These are phyloP conservation scores for Pelodiscus sinensis DNA, from an alignment of 2,113 vertebrate species.

Conservation along the genomic window DNA sequence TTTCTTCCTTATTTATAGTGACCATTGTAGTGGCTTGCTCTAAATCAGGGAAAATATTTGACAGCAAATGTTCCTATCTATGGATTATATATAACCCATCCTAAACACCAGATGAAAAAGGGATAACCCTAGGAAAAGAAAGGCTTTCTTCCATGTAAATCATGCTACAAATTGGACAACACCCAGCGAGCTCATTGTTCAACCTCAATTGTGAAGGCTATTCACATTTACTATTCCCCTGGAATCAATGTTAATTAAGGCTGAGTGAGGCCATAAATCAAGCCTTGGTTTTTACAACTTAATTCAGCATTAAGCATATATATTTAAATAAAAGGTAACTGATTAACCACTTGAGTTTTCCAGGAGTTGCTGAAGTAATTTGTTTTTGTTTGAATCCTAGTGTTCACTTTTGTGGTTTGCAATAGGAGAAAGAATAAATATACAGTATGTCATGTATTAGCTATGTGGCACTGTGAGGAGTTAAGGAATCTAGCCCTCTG, in stretches of 20 bases:
- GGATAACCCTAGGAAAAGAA: constrained; percentile 85
- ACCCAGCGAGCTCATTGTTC: constrained; percentile 93
- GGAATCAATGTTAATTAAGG: constrained; percentile 96
- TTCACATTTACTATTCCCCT: constrained; percentile 92
- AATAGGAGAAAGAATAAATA: constrained; percentile 36
- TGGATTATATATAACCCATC: constrained; percentile 89
- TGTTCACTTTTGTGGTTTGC: constrained; percentile 72
- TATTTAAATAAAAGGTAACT: constrained; percentile 86
- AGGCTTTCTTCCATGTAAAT: constrained; percentile 94
- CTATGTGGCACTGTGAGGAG: constrained; percentile 19
- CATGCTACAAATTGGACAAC: constrained; percentile 92
- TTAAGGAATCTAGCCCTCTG: constrained; percentile 20
- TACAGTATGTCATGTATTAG: constrained; percentile 35
- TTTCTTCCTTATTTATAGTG: constrained; percentile 89
- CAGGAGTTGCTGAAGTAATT: constrained; percentile 77
- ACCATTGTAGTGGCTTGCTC: constrained; percentile 86
- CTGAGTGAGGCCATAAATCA: constrained; percentile 90
- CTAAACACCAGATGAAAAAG: constrained; percentile 87
- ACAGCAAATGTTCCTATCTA: constrained; percentile 90
- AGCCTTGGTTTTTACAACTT: constrained; percentile 83
- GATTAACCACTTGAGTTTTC: constrained; percentile 81
- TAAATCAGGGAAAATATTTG: constrained; percentile 95
- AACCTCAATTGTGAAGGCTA: constrained; percentile 87
- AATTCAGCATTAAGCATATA: constrained; percentile 86
- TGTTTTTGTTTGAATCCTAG: constrained; percentile 72